Evolutionary conservation across 1,140 invertebrate species (phyloP).

Genomic region (Aphelenchoides fujianensis): DNA sequence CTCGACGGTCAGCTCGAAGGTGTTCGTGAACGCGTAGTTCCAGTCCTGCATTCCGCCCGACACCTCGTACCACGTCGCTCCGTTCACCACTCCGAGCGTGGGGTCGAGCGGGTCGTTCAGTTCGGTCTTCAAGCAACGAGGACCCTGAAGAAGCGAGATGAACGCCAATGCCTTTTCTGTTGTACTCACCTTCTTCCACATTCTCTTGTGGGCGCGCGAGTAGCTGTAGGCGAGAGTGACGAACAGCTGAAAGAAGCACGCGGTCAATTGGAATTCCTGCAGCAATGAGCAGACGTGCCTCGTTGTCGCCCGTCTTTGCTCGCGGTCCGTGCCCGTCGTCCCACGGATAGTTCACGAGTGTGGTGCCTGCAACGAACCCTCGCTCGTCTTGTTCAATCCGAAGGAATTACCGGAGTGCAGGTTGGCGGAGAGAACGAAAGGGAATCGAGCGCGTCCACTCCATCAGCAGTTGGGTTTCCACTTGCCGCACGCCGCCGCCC

Average conservation of each 20-base stretch:
- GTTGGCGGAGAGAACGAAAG: constrained; percentile 92
- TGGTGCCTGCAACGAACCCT: constrained; percentile 25
- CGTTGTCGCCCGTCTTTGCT: constrained; percentile 63
- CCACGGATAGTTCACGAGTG: constrained; percentile 76
- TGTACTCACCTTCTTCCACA: constrained; percentile 53
- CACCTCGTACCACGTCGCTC: constrained; percentile 64
- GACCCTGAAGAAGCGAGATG: constrained; percentile 23
- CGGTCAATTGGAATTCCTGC: too few relatives aligned
- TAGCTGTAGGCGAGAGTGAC: constrained; percentile 78
- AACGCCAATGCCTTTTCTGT: background rate
- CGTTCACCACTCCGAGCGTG: constrained; percentile 64
- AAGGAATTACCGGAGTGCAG: constrained; percentile 86
- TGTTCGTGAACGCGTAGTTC: constrained; percentile 86
- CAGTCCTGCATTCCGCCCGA: constrained; percentile 91
- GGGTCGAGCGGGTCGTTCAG: constrained; percentile 56
- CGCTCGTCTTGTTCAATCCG: constrained; percentile 71
- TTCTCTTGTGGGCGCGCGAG: constrained; percentile 64
- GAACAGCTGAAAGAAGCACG: constrained; percentile 76
- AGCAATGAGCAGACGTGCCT: too few relatives aligned
- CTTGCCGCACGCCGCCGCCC: constrained; percentile 66
- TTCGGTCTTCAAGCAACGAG: constrained; percentile 36
- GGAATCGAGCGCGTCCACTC: constrained; percentile 78
- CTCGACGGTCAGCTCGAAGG: constrained; percentile 89
- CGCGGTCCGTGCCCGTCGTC: constrained; percentile 70
- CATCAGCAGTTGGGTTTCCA: constrained; percentile 85